Evolutionary conservation across 2,888 invertebrate species (phyloP), one percentile per base, ranked within the genome.

Genomic region (Agrilus biguttatus): DNA sequence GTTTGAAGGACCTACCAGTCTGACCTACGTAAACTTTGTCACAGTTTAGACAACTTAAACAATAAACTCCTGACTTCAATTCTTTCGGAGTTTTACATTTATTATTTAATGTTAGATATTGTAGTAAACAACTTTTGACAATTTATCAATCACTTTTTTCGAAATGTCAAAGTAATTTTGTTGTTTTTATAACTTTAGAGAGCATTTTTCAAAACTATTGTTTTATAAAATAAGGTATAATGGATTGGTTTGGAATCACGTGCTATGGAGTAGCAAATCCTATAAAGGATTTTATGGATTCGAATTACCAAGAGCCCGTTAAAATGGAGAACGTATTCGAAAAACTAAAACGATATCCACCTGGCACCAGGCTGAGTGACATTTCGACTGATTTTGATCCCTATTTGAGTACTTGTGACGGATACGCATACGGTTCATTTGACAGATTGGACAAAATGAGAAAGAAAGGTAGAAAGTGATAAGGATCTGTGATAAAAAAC

Each of bases 181-280:
- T 8, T 19, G 19, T 19, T 19, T 19, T 19, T 19, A 19, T 4
- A 19, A 19, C 19, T 19, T 21, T 7, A 21, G 21, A 21, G 5
- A 7, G 21, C 2, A 21, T 21, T 17, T 17, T 17, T 2, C 17
- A 3, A 17, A 21, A 1, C 5, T 21, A 5, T 21, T 21, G 3
- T 21, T 6, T 21, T 21, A 21, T 21, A 21, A 21, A 21, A 7
- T 21, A 21, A 21, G 21, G 4, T 6, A 21, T 1, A 21, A 74
- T 74, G 73, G 73, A 74, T 51, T 74, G 72, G 57, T 72, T 74
- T 53, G 74, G 73, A 19, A 45, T 70, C 17, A 72, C 73, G 37
- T 49, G 54, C 23, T 69, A 65, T 51, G 74, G 74, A 2, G 65
- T 69, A 39, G 68, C 69, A 55, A 68, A 70, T 56, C 70, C 69